Evolutionary conservation across 2,113 vertebrate genomes (phyloP).

Genomic region (Anguilla rostrata): DNA sequence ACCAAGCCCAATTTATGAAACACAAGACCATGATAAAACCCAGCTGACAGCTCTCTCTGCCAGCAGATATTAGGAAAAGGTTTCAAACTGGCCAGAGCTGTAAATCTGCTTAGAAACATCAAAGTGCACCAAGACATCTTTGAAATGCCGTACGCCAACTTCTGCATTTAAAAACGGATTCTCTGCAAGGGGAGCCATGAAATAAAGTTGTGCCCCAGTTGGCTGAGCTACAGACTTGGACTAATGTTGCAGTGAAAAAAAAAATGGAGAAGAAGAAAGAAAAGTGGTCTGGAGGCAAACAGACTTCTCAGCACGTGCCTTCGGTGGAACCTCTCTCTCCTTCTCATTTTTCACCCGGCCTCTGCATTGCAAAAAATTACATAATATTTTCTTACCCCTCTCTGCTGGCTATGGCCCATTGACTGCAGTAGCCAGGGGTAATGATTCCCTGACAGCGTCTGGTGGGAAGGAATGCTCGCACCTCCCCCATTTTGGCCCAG

Average conservation of each 20-base stretch:
- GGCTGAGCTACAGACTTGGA: neutral
- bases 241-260: conserved; percentile 4
- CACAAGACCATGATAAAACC: neutral
- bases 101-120: conserved; percentile 4
- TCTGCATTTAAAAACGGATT: neutral
- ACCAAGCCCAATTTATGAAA: neutral
- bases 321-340: neutral
- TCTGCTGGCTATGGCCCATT: neutral
- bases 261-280: neutral
- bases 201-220: neutral
- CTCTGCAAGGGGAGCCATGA: neutral
- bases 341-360: neutral
- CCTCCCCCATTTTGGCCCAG: neutral
- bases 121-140: neutral
- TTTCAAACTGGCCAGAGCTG: neutral
- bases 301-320: neutral
- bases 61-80: conserved; percentile 1
- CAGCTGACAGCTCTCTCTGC: conserved; percentile 1
- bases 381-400: conserved; percentile 1
- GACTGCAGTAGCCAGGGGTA: neutral
- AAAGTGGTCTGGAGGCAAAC: neutral
- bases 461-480: conserved; percentile 12
- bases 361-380: conserved; percentile 1
- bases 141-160: neutral
- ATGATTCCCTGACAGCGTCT: conserved; percentile 14